A percentile compares a stretch with the other conserved stretches of the same genome.
Conservation (phyloP, 2,888 invertebrate genomes). For the Trimorus sp. region DNA sequence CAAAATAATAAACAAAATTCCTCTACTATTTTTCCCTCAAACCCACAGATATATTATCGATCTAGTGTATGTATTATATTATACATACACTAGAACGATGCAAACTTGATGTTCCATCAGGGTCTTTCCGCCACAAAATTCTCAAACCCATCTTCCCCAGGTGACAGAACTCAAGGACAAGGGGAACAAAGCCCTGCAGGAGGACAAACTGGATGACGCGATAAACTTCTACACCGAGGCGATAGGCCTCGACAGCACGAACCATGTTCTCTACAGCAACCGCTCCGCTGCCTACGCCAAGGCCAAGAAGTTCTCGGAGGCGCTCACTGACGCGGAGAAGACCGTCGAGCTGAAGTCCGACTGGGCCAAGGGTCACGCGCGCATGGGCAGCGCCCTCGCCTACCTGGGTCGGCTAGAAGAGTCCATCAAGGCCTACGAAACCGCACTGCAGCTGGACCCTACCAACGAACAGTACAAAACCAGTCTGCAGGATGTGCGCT, state of each 20-base stretch:
- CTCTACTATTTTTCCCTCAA: too few relatives aligned
- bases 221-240: constrained; percentile 91
- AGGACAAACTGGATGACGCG: constrained; percentile 90
- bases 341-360: constrained; percentile 90
- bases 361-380: constrained; percentile 94
- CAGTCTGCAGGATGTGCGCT: constrained; percentile 86
- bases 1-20: too few relatives aligned
- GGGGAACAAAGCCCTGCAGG: constrained; percentile 92
- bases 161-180: constrained; percentile 91
- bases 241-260: constrained; percentile 89
- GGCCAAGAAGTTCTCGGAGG: constrained; percentile 87
- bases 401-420: constrained; percentile 89
- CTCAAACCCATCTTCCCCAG: constrained; percentile 81
- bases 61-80: too few relatives aligned
- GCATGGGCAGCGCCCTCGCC: constrained; percentile 93
- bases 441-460: constrained; percentile 88
- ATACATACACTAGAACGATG: too few relatives aligned
- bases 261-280: constrained; percentile 95
- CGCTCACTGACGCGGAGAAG: constrained; percentile 92
- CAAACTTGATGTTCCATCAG: too few relatives aligned
- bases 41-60: too few relatives aligned
- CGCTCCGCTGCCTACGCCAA: constrained; percentile 95
- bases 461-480: constrained; percentile 87
- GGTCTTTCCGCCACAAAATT: not conserved
- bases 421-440: constrained; percentile 89